These are phyloP conservation scores for Anguilla marmorata DNA, from an alignment of 2,797 vertebrate genomes.

Conservation along the genomic window DNA sequence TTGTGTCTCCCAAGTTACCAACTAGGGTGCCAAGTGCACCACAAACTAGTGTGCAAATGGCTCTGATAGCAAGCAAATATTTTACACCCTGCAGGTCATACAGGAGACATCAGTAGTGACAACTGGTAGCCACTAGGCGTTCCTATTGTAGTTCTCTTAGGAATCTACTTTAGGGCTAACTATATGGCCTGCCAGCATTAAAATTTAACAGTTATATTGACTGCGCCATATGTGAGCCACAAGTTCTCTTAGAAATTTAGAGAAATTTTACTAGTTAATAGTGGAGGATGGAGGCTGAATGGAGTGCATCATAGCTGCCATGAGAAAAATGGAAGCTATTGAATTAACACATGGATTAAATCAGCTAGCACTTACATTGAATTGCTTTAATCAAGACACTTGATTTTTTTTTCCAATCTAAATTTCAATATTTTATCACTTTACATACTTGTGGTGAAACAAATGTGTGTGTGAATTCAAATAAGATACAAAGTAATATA, in stretches of 20 bases:
- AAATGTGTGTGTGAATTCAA: not conserved
- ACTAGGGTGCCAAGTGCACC: not conserved
- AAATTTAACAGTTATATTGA: not conserved
- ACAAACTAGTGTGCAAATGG: not conserved
- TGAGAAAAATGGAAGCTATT: not conserved
- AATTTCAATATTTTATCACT: not conserved
- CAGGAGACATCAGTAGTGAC: no score
- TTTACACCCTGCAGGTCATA: no score
- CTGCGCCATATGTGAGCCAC: not conserved
- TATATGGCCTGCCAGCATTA: not conserved
- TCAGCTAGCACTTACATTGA: not conserved
- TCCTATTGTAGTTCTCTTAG: no score
- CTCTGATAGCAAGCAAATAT: no score
- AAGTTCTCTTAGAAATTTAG: not conserved
- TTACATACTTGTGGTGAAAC: not conserved
- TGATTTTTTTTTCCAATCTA: not conserved
- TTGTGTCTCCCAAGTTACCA: not conserved
- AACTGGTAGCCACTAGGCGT: no score
- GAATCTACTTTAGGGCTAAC: no score
- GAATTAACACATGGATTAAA: not conserved
- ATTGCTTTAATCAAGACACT: not conserved
- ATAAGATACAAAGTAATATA: constrained; percentile 32
- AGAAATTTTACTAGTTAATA: not conserved
- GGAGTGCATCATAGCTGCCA: not conserved
- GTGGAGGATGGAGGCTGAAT: not conserved